These are phyloP conservation scores for Polypedilum vanderplanki DNA, from an alignment of 1,140 invertebrate species.

Conservation along the genomic window DNA sequence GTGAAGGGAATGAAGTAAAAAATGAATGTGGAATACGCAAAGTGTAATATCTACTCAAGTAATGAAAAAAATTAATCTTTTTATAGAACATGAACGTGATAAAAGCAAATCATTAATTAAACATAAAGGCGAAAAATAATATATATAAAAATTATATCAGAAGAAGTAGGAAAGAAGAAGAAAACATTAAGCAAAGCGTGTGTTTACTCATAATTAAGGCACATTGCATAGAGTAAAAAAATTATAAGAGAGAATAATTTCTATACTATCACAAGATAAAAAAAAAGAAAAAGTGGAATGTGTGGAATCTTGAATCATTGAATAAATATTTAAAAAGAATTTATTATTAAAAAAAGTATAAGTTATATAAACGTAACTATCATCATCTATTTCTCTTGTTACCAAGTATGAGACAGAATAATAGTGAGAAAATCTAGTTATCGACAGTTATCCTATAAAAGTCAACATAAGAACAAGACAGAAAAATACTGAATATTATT, in stretches of 20 bases:
- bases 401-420: too few species aligned
- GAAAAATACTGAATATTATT: too few species aligned
- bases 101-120: neutral
- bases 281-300: neutral
- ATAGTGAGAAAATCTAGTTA: too few species aligned
- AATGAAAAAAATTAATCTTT: too few species aligned
- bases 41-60: too few species aligned
- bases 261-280: neutral
- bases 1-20: neutral
- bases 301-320: neutral
- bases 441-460: too few species aligned
- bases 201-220: neutral
- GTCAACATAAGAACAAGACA: too few species aligned
- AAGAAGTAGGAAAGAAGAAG: neutral
- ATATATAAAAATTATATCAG: too few species aligned
- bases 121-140: neutral
- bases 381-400: too few species aligned
- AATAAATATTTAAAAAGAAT: neutral
- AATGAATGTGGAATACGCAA: neutral
- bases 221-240: neutral
- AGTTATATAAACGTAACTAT: neutral
- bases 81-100: too few species aligned
- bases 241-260: neutral
- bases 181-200: too few species aligned
- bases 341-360: neutral